A percentile compares a stretch with the other conserved stretches of the same genome.
phyloP scores from a whole-genome alignment of 2,888 invertebrate genomes.

The Drosophila nr. perissopoda region DNA sequence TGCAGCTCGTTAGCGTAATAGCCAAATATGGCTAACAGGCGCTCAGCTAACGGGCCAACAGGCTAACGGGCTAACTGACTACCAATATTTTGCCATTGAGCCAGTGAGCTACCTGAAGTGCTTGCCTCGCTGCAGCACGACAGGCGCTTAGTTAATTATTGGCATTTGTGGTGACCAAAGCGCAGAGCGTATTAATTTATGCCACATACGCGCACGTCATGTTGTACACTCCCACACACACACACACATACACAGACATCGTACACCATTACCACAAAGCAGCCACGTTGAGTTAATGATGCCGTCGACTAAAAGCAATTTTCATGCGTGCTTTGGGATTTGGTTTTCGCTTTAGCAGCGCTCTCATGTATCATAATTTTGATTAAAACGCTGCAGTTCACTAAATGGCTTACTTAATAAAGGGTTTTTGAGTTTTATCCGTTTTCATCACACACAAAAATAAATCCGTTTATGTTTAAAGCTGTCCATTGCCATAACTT shows the following conservation, averaged over 20 bases:
- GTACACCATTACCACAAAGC: slow-evolving; percentile 30
- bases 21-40: slow-evolving; percentile 21
- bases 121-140: slow-evolving; percentile 17
- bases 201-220: slow-evolving; percentile 39
- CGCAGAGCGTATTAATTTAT: slow-evolving; percentile 69
- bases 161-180: slow-evolving; percentile 45
- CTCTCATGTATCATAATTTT: slow-evolving; percentile 12
- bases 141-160: slow-evolving; percentile 71
- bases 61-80: slow-evolving; percentile 8
- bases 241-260: background rate
- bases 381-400: slow-evolving; percentile 19
- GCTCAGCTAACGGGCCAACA: slow-evolving; percentile 13
- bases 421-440: background rate
- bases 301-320: slow-evolving; percentile 18
- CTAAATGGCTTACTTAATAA: slow-evolving; percentile 17
- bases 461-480: background rate
- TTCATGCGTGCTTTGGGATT: slow-evolving; percentile 11
- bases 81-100: slow-evolving; percentile 47
- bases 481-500: background rate
- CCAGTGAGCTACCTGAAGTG: slow-evolving; percentile 17
- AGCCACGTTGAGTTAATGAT: slow-evolving; percentile 32
- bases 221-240: slow-evolving; percentile 16
- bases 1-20: slow-evolving; percentile 64
- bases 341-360: background rate
- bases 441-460: background rate